Evolutionary conservation across 2,797 vertebrate species (phyloP), one percentile per base, ranked within the genome.

Genomic region (Pseudocheirus occidentalis): DNA sequence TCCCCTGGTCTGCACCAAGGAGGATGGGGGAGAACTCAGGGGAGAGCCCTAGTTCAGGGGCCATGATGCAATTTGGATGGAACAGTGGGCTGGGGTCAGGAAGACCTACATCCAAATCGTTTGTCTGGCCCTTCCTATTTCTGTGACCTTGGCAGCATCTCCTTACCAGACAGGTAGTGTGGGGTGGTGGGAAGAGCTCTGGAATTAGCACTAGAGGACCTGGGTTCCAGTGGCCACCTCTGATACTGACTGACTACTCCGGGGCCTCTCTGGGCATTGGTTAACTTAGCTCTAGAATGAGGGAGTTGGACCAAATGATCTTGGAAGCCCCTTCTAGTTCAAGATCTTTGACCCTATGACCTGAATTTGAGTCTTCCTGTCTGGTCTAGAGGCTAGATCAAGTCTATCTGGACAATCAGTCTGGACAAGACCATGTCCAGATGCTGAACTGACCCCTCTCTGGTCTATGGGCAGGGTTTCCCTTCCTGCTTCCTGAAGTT

Each of bases 41-140:
- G 46, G 55, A 90, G 90, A 58, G 0, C 0, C 46, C 1, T 1
- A 2, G 14, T 6, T 81, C 57, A 29, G 55, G 55, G 52, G n/a
- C 55, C 53, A 31, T 0, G 5, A 6, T 31, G 14, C 62, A 57
- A 28, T 4, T 28, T 0, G 1, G 9, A 57, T 24, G 9, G 1
- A 50, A 1, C 0, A 40, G 40, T 16, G 4, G 24, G 3, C 56
- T 34, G 21, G 3, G 24, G n/a, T 13, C 50, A 0, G 27, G 34
- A 94, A n/a, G 55, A 16, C 18, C 58, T 29, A 29, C 7, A 11
- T 28, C 28, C 27, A 11, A 58, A 58, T 29, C 28, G 0, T 7
- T 57, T 57, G 27, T 58, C 57, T 58, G 57, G 56, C 21, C 21
- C 56, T n/a, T 18, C 29, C 34, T 31, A 40, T 6, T 7, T 81